Percentiles rank a stretch among this genome's conserved stretches.
phyloP scores from a whole-genome alignment of 2,113 vertebrate species.

The Manacus vitellinus region DNA sequence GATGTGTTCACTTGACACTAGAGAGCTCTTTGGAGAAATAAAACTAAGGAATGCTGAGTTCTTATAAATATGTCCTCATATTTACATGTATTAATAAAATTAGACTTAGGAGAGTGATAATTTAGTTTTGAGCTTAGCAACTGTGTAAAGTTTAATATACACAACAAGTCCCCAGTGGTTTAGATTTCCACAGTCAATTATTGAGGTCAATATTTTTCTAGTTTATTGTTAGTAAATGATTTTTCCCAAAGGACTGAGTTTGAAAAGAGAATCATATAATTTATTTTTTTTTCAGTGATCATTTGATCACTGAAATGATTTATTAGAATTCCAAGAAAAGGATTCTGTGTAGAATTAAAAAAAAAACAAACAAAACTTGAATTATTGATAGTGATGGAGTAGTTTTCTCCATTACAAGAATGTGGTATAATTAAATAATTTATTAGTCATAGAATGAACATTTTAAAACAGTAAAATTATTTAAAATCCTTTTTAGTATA shows the following conservation, averaged over 20 bases:
- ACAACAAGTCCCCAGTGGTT: neutral
- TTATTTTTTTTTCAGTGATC: neutral
- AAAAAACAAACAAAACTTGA: neutral
- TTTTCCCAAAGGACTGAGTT: neutral
- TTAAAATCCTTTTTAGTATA: neutral
- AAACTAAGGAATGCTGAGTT: neutral
- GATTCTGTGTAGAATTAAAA: neutral
- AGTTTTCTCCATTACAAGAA: neutral
- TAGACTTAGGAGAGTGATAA: neutral
- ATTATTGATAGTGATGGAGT: neutral
- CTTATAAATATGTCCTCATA: neutral
- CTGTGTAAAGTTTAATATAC: neutral
- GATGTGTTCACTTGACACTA: neutral
- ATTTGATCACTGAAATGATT: neutral
- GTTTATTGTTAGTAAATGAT: neutral
- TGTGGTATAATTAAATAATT: neutral
- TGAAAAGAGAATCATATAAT: neutral
- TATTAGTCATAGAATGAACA: neutral
- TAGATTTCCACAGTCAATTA: neutral
- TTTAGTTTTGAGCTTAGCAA: neutral
- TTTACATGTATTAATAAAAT: conserved; percentile 14
- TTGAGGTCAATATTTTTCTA: neutral
- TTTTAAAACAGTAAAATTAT: neutral
- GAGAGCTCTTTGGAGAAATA: neutral
- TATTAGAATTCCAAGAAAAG: neutral